These are phyloP conservation scores for Oscheius sp. DNA, from an alignment of 2,888 invertebrate species.

Conservation along the genomic window DNA sequence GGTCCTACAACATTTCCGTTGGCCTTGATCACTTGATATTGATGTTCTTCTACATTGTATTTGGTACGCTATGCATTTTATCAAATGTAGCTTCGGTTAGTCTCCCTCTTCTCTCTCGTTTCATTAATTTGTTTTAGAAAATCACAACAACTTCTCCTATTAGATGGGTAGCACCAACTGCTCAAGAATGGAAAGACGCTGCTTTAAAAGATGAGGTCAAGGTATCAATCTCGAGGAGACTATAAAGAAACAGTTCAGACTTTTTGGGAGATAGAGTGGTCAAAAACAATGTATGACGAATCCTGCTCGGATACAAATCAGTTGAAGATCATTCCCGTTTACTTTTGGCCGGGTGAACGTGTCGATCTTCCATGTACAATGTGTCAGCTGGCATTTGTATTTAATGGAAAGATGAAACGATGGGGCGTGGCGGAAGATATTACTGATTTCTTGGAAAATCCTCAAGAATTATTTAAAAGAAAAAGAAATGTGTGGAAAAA, in stretches of 20 bases:
- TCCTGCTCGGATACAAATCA: conserved; percentile 32
- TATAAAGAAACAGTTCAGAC: conserved; percentile 3
- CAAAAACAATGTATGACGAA: conserved; percentile 18
- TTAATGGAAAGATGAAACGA: conserved; percentile 54
- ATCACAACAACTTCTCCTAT: not conserved
- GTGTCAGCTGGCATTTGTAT: conserved; percentile 42
- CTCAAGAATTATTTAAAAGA: too few species aligned
- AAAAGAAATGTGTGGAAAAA: conserved; percentile 11
- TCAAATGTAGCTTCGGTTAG: too few species aligned
- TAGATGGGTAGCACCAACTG: conserved; percentile 12
- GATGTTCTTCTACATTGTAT: too few species aligned
- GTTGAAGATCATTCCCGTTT: conserved; percentile 51
- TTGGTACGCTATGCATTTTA: too few species aligned
- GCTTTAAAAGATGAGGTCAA: conserved; percentile 5
- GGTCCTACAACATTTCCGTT: too few species aligned
- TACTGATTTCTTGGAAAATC: conserved; percentile 42
- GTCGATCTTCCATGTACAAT: conserved; percentile 52
- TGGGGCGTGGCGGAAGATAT: conserved; percentile 48
- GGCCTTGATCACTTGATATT: too few species aligned
- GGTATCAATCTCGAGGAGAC: not conserved
- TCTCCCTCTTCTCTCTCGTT: too few species aligned
- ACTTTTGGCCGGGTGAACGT: conserved; percentile 55
- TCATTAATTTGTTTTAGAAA: too few species aligned
- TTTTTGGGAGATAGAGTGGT: conserved; percentile 23
- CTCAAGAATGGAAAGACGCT: conserved; percentile 15